phyloP scores from a whole-genome alignment of 2,888 invertebrate species.

The Carcina quercana region DNA sequence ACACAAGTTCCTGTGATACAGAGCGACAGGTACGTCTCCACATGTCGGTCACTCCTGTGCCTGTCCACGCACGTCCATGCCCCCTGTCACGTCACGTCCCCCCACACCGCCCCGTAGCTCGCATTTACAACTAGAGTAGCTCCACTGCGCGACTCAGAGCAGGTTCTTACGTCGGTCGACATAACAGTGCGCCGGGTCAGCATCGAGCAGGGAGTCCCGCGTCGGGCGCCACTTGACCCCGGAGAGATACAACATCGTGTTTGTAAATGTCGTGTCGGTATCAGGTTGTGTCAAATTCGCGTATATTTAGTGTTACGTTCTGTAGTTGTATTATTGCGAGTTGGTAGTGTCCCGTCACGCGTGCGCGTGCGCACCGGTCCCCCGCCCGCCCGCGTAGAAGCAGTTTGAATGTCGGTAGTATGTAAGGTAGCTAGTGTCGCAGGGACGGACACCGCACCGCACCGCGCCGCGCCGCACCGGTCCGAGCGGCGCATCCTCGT shows the following conservation, averaged over 20 bases:
- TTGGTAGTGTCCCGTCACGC: not conserved
- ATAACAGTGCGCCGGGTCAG: too few species aligned
- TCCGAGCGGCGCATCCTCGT: slow-evolving; percentile 43
- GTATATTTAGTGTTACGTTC: slow-evolving; percentile 20
- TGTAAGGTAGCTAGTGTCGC: not conserved
- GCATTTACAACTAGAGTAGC: not conserved
- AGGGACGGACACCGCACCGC: not conserved
- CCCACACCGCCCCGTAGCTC: slow-evolving; percentile 3
- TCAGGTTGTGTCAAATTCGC: slow-evolving; percentile 30
- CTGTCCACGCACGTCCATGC: slow-evolving; percentile 9
- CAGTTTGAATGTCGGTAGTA: not conserved
- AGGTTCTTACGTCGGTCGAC: too few species aligned
- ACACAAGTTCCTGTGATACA: slow-evolving; percentile 39
- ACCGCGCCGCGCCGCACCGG: slow-evolving; percentile 13
- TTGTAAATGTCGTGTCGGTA: slow-evolving; percentile 14
- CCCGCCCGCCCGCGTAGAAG: not conserved
- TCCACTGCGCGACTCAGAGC: too few species aligned
- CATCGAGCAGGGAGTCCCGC: too few species aligned
- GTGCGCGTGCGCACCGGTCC: not conserved
- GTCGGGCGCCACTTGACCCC: not conserved
- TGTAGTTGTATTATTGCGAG: slow-evolving; percentile 13
- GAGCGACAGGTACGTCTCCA: slow-evolving; percentile 20
- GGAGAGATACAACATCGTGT: not conserved
- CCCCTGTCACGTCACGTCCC: slow-evolving; percentile 9
- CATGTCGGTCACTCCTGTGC: slow-evolving; percentile 9